Base-by-base conservation (phyloP, 37 sponge, comb jelly and placozoan genomes). In the Dysidea cf. avara region DNA sequence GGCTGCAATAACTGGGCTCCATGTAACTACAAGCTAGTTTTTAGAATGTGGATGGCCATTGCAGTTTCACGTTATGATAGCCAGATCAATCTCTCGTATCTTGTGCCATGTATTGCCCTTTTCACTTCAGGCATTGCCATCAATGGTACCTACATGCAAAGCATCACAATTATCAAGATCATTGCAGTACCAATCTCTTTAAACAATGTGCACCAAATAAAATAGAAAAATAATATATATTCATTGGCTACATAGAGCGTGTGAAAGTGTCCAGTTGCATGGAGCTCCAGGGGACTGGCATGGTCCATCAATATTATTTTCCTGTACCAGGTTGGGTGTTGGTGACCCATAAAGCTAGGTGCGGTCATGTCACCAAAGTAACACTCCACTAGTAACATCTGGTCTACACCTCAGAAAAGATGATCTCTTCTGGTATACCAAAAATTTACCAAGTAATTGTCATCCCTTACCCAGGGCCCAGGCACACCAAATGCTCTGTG, bases 401-500 rank as follows among this genome's bases (percentile, higher is more conserved):
- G 52, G 64, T 95, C 96, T 16, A 90, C 88, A 24, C 96, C 96
- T 56, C 66, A 88, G 51, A 66, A 95, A 20, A 95, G 65, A 20
- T 69, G 58, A 24, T 62, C 77, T 0, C 64, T 49, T 14, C 84
- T 86, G 50, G 61, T 88, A 64, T 87, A 84, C 43, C 92, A 92
- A 59, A n/a, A n/a, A n/a, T n/a, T n/a, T n/a, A n/a, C n/a, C n/a
- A n/a, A n/a, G n/a, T n/a, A n/a, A n/a, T n/a, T n/a, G n/a, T n/a
- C n/a, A n/a, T n/a, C n/a, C n/a, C 52, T 4, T 11, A 3, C 48
- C 11, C 56, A 59, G 17, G 53, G 86, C 94, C 83, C 69, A 36
- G 96, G 96, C 9, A 95, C 92, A 43, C 96, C 92, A 74, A 92
- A 95, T 17, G 86, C n/a, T n/a, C n/a, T n/a, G n/a, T n/a, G n/a